Conservation (phyloP, 2,888 invertebrate genomes). For the Cantharis nigra region DNA sequence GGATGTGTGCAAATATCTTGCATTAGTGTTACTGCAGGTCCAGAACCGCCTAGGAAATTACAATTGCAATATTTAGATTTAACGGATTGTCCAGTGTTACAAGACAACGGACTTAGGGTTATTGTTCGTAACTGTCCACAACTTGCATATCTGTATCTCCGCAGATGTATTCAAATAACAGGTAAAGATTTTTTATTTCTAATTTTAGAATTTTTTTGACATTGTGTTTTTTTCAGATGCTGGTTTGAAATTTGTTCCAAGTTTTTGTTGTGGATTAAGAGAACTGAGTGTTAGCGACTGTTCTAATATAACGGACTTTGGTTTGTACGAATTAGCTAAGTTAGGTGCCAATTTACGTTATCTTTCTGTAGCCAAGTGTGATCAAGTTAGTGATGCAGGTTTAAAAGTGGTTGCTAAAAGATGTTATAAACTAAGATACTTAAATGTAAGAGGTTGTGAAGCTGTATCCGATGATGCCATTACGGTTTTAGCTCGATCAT, state of each 20-base stretch:
- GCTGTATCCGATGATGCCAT: conserved; percentile 93
- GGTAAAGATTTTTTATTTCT: conserved; percentile 56
- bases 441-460: conserved; percentile 91
- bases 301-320: conserved; percentile 86
- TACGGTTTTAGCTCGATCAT: conserved; percentile 82
- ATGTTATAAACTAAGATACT: conserved; percentile 86
- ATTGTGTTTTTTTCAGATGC: conserved; percentile 63
- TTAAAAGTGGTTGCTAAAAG: conserved; percentile 83
- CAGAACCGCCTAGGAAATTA: conserved; percentile 68
- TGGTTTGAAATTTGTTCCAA: conserved; percentile 89
- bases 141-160: conserved; percentile 82
- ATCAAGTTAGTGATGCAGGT: conserved; percentile 89
- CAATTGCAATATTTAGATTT: conserved; percentile 87
- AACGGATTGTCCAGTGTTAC: conserved; percentile 84
- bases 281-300: conserved; percentile 93
- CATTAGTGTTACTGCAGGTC: conserved; percentile 70
- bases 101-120: conserved; percentile 82
- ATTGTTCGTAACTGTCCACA: conserved; percentile 87
- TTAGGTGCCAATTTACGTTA: conserved; percentile 88
- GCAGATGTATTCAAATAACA: conserved; percentile 87
- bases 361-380: conserved; percentile 92
- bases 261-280: conserved; percentile 81
- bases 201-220: neutral
- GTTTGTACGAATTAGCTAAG: conserved; percentile 86
- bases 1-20: conserved; percentile 81